Conservation (phyloP, 1,140 invertebrate species). For the Pinna nobilis region DNA sequence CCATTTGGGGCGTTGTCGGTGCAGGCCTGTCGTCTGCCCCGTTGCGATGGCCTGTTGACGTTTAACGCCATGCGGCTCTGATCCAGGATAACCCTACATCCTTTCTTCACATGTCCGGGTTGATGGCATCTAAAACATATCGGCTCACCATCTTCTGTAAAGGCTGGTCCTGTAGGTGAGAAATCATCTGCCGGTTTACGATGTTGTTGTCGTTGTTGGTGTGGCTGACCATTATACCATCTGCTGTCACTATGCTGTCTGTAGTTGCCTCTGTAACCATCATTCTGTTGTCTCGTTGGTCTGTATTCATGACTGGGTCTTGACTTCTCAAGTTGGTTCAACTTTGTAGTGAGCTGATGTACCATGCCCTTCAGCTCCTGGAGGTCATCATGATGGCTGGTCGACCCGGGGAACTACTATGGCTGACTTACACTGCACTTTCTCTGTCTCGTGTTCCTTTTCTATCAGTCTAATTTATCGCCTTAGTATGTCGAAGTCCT, state of each 20-base stretch:
- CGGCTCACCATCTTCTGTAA: no score
- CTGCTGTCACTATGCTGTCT: no score
- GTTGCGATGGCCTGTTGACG: conserved; percentile 3
- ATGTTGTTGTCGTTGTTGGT: neutral
- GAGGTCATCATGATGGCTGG: neutral
- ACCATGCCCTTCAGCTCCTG: neutral
- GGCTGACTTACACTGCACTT: neutral
- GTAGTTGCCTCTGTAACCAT: neutral
- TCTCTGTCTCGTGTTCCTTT: conserved; percentile 1
- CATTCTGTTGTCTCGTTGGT: neutral
- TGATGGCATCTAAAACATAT: conserved; percentile 11
- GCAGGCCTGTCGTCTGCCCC: neutral
- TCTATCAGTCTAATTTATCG: conserved; percentile 12
- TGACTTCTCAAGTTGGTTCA: neutral
- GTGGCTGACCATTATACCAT: neutral
- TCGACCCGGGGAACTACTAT: neutral
- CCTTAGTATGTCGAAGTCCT: conserved; percentile 6
- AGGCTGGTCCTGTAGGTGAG: no score
- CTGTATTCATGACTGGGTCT: neutral
- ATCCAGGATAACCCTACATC: conserved; percentile 10
- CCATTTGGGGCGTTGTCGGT: neutral
- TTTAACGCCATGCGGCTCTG: conserved; percentile 24
- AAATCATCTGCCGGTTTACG: neutral
- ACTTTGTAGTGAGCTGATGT: neutral
- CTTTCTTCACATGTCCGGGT: conserved; percentile 14